Conservation (phyloP, 2,113 vertebrate species). For the Myotis lucifugus region DNA sequence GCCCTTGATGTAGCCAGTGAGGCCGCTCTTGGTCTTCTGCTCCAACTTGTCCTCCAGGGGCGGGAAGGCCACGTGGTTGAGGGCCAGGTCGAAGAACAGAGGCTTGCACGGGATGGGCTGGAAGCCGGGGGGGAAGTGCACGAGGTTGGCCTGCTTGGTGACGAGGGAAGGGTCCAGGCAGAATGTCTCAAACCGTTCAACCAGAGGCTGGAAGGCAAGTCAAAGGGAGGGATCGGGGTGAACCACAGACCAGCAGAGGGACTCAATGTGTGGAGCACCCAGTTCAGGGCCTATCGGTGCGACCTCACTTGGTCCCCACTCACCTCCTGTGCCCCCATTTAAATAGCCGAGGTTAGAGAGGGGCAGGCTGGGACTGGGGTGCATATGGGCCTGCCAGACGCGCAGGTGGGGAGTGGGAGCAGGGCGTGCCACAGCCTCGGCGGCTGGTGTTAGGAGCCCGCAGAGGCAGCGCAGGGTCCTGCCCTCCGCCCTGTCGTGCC, state of each 20-base stretch:
- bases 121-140: conserved; percentile 97
- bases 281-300: accelerated
- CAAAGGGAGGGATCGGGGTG: background rate
- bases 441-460: accelerated
- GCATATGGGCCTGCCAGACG: accelerated
- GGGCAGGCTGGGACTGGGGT: background rate
- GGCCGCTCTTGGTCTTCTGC: conserved; percentile 97
- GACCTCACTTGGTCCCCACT: accelerated
- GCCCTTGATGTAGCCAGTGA: conserved; percentile 99
- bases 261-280: accelerated
- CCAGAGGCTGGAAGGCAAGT: conserved; percentile 89
- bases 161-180: conserved; percentile 93
- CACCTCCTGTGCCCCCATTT: accelerated
- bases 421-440: background rate
- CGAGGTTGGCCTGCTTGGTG: conserved; percentile 95
- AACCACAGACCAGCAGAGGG: background rate
- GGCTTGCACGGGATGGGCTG: conserved; percentile 98
- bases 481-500: too few species aligned
- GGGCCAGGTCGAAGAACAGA: conserved; percentile 97
- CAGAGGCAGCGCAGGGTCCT: background rate
- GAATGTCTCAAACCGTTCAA: conserved; percentile 94
- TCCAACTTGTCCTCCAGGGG: conserved; percentile 98
- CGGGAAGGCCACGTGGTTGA: conserved; percentile 97
- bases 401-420: background rate
- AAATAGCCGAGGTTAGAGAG: accelerated